phyloP scores from a whole-genome alignment of 2,888 invertebrate species.

The Rhamnusium bicolor region DNA sequence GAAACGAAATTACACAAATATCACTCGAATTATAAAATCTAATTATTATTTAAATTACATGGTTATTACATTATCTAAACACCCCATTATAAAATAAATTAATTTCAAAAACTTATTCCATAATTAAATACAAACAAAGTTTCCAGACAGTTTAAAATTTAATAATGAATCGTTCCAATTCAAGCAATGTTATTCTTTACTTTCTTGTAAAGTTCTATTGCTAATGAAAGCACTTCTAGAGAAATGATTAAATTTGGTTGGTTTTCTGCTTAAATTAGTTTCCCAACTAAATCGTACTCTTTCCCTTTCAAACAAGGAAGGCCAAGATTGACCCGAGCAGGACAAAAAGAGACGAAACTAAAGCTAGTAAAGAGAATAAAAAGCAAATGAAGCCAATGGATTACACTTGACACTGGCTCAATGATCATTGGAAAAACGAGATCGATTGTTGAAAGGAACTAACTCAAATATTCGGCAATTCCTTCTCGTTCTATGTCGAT shows the following conservation, averaged over 20 bases:
- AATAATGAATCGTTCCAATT: conserved; percentile 69
- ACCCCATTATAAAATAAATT: conserved; percentile 60
- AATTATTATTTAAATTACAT: conserved; percentile 53
- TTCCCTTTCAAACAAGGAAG: conserved; percentile 43
- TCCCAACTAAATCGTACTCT: conserved; percentile 61
- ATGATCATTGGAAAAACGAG: conserved; percentile 62
- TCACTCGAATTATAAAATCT: conserved; percentile 46
- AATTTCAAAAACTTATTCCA: conserved; percentile 62
- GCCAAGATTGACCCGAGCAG: conserved; percentile 12
- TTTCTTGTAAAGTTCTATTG: conserved; percentile 67
- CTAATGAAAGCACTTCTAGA: conserved; percentile 67
- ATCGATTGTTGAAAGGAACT: conserved; percentile 58
- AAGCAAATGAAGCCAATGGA: conserved; percentile 60
- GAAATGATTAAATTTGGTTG: conserved; percentile 68
- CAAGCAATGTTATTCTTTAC: conserved; percentile 68
- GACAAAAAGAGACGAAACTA: conserved; percentile 40
- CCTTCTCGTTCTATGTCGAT: conserved; percentile 53
- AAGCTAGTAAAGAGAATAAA: conserved; percentile 47
- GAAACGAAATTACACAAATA: conserved; percentile 31
- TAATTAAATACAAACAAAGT: conserved; percentile 68
- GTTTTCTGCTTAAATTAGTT: conserved; percentile 67
- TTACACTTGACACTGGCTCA: conserved; percentile 65
- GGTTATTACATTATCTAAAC: conserved; percentile 53
- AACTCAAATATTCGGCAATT: conserved; percentile 52
- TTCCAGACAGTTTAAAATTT: conserved; percentile 65